Evolutionary conservation across 2,113 vertebrate genomes (phyloP).

Genomic region (Rynchops niger): DNA sequence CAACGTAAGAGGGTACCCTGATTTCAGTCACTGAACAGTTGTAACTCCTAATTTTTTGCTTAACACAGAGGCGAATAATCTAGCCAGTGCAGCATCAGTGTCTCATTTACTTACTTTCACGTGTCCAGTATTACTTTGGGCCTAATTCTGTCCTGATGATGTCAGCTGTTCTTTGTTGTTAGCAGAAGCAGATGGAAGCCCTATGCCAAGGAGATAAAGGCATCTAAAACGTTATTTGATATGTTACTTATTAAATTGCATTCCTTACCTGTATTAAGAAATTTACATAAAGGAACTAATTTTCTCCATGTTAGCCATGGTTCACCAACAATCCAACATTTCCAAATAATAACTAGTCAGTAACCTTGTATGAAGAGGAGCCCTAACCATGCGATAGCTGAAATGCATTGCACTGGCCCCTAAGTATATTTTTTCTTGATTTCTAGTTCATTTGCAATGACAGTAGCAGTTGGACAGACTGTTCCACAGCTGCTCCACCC

Average conservation of each 20-base stretch:
- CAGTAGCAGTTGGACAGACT: not conserved
- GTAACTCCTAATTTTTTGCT: not conserved
- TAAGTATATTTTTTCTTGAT: accelerated
- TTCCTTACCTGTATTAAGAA: not conserved
- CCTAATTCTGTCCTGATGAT: not conserved
- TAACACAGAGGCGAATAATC: not conserved
- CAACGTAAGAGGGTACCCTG: not conserved
- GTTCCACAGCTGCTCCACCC: not conserved
- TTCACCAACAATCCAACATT: not conserved
- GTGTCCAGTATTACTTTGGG: not conserved
- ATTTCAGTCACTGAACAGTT: not conserved
- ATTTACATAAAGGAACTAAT: not conserved
- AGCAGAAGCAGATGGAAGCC: not conserved
- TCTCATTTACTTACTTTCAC: not conserved
- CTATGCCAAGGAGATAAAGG: not conserved
- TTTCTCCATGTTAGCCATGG: accelerated
- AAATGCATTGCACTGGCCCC: not conserved
- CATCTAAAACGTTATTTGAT: not conserved
- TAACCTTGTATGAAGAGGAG: not conserved
- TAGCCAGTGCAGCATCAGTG: not conserved
- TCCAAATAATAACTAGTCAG: not conserved
- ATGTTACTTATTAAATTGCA: not conserved
- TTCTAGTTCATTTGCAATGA: not conserved
- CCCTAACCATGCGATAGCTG: not conserved
- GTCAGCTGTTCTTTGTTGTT: not conserved